Evolutionary conservation across 23 tunicate species (phyloP), one percentile per base, ranked within the genome.

Genomic region (Trididemnum miniatum): DNA sequence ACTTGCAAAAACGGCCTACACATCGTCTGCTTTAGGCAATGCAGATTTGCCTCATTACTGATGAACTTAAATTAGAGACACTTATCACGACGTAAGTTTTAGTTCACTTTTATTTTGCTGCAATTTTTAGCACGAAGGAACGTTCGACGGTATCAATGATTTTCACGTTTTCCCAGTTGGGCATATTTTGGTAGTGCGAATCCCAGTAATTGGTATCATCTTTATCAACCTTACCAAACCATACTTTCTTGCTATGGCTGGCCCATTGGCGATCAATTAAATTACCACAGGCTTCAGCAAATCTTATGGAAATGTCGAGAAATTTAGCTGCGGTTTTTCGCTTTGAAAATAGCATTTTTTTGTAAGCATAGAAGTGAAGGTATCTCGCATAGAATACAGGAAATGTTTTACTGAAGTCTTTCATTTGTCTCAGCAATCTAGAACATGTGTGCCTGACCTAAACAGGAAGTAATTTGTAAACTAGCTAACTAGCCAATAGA

Each of bases 211-310:
- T 62, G 35, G 36, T 30, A 2, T 34, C 20, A 69, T 32, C 34
- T 31, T 34, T 24, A 65, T 20, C n/a, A 0, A n/a, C 29, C 32
- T 51, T 0, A 3, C 51, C 63, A 50, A 87, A 83, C 92, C 92
- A 92, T 18, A 79, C 24, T 15, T 33, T 26, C 38, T 79, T 76
- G 81, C 89, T 92, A 28, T 72, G 86, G 36, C 26, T 34, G 29
- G 97, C 97, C 91, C 91, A 92, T 49, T 83, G 83, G 0, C 85
- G 74, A 73, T 92, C 97, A 34, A 85, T 59, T 0, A 35, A 32
- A 74, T 90, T 90, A 34, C 96, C 96, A 52, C 89, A 90, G 34
- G 50, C 71, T n/a, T 81, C 31, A 20, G 97, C 88, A 40, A 83
- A 50, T 66, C 71, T 79, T 25, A 84, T 80, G 29, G 97, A 78